phyloP scores from a whole-genome alignment of 1,140 invertebrate genomes.

The Papilio dardanus region DNA sequence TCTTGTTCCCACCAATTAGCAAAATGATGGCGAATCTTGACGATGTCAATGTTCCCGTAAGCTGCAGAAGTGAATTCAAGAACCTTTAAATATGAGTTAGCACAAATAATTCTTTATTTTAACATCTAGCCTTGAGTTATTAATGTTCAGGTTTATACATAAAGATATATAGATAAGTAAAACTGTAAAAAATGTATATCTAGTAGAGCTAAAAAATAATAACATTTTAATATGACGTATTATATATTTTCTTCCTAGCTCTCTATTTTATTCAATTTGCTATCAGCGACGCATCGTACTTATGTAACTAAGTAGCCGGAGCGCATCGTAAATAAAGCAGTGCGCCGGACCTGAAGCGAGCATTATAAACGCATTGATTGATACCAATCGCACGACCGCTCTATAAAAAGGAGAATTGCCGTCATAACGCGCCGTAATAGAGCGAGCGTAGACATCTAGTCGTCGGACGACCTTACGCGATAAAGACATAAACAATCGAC shows the following conservation, averaged over 20 bases:
- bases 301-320: background rate
- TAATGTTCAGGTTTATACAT: no score
- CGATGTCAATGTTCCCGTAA: no score
- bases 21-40: no score
- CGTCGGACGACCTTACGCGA: slow-evolving; percentile 62
- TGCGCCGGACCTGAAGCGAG: slow-evolving; percentile 49
- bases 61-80: no score
- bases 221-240: background rate
- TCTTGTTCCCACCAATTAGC: no score
- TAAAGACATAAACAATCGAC: slow-evolving; percentile 78
- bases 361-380: slow-evolving; percentile 59
- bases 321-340: slow-evolving; percentile 46
- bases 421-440: slow-evolving; percentile 64
- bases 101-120: no score
- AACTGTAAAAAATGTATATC: background rate
- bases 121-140: no score
- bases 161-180: no score
- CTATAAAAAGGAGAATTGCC: slow-evolving; percentile 77
- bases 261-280: slow-evolving; percentile 5
- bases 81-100: no score
- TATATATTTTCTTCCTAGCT: no score
- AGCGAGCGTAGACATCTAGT: slow-evolving; percentile 62
- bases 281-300: background rate
- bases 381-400: slow-evolving; percentile 63
- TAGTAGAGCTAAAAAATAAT: background rate